Percentiles rank a stretch among this genome's conserved stretches.
Evolutionary conservation across 2,797 vertebrate genomes (phyloP).

Genomic region (Rhinoraja longicauda): DNA sequence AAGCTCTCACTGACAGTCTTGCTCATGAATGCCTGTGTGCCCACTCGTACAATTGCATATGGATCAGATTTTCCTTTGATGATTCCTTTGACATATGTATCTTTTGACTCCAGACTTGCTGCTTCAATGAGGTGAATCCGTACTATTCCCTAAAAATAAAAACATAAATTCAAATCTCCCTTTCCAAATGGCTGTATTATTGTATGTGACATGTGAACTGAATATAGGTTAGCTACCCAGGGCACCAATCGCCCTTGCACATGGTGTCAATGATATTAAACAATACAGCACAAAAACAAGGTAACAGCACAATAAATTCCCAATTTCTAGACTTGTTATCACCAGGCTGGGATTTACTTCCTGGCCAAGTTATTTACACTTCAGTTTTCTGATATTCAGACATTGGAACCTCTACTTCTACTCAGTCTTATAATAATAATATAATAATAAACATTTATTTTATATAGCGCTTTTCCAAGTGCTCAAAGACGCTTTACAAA

Average conservation of each 20-base stretch:
- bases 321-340: neutral
- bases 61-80: slow-evolving; percentile 88
- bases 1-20: slow-evolving; percentile 76
- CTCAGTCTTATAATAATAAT: too few species aligned
- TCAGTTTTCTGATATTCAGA: neutral
- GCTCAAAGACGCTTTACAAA: too few species aligned
- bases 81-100: slow-evolving; percentile 80
- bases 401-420: neutral
- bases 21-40: slow-evolving; percentile 83
- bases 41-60: slow-evolving; percentile 78
- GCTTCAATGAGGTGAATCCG: slow-evolving; percentile 81
- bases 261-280: neutral
- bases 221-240: neutral
- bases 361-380: neutral
- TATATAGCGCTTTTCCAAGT: too few species aligned
- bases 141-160: slow-evolving; percentile 70
- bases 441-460: too few species aligned
- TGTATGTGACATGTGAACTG: neutral
- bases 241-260: neutral
- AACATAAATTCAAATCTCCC: neutral
- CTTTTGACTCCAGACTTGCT: slow-evolving; percentile 73
- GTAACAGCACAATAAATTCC: neutral
- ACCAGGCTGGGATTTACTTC: neutral
- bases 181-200: neutral
- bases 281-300: neutral